phyloP scores from a whole-genome alignment of 64 coral and sea anemone species.

The Hydrozoanthus tunicans region DNA sequence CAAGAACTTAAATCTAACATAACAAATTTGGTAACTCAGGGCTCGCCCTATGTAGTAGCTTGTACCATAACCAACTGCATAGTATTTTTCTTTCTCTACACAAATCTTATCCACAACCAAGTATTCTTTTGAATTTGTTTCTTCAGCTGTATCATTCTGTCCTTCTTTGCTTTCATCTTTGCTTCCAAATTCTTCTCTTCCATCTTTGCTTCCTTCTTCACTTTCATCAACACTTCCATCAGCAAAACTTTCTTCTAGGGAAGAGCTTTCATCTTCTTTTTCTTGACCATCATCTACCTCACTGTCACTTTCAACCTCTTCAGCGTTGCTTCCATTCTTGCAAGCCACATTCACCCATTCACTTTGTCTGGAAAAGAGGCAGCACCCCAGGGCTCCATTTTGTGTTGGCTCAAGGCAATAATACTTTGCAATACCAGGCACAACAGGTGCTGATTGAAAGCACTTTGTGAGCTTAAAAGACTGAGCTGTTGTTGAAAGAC shows the following conservation, averaged over 20 bases:
- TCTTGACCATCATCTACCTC: background rate
- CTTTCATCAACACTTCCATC: constrained; percentile 5
- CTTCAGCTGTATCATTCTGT: background rate
- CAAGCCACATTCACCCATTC: constrained; percentile 1
- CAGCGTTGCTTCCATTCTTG: background rate
- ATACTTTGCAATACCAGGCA: constrained; percentile 24
- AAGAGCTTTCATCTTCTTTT: background rate
- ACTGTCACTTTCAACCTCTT: constrained; percentile 8
- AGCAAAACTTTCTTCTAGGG: constrained; percentile 4
- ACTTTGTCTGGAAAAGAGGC: constrained; percentile 23
- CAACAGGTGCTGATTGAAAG: constrained; percentile 25
- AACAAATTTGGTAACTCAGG: constrained; percentile 2
- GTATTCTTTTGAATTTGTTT: background rate
- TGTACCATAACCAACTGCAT: constrained; percentile 1
- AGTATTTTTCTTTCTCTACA: constrained; percentile 16
- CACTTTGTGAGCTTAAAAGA: constrained; percentile 19
- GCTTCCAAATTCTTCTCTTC: background rate
- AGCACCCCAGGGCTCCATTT: constrained; percentile 35
- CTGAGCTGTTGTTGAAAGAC: constrained; percentile 3
- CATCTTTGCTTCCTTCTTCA: background rate
- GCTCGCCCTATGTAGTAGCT: background rate
- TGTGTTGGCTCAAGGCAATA: constrained; percentile 37
- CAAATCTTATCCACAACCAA: constrained; percentile 3
- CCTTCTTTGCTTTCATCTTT: background rate
- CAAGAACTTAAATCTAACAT: constrained; percentile 14